Evolutionary conservation across 1,140 invertebrate species (phyloP).

Genomic region (Eufriesea mexicana): DNA sequence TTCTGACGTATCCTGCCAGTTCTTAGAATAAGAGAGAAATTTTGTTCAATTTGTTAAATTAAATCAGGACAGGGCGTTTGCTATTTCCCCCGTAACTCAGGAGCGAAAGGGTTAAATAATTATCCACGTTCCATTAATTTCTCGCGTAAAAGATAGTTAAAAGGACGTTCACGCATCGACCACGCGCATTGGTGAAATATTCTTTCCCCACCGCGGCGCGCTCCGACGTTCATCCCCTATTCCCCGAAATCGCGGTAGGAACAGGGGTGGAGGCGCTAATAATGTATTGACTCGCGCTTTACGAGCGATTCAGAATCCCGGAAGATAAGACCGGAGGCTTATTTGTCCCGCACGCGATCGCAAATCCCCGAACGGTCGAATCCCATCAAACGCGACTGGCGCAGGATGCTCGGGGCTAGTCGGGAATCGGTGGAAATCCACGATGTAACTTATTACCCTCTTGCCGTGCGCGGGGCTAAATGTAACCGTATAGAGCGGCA

Average conservation of each 20-base stretch:
- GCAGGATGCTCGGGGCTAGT: not conserved
- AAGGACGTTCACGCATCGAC: no score
- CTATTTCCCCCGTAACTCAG: no score
- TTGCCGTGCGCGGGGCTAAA: not conserved
- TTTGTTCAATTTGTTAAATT: no score
- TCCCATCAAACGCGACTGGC: slow-evolving; percentile 42
- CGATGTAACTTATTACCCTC: slow-evolving; percentile 30
- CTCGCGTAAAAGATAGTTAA: no score
- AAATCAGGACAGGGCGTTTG: no score
- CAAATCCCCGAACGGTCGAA: slow-evolving; percentile 31
- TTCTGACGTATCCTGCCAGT: no score
- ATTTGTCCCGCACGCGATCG: slow-evolving; percentile 4
- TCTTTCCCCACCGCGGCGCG: no score
- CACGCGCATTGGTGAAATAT: no score
- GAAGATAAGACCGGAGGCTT: slow-evolving; percentile 1
- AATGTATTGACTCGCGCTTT: slow-evolving; percentile 42
- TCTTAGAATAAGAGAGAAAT: no score
- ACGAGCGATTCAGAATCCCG: slow-evolving; percentile 6
- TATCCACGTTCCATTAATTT: no score
- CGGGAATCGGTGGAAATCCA: slow-evolving; percentile 22
- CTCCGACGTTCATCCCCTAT: not conserved
- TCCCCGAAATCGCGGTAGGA: not conserved
- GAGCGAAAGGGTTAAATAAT: no score
- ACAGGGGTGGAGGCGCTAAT: not conserved
- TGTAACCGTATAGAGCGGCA: slow-evolving; percentile 5